Evolutionary conservation across 2,888 invertebrate genomes (phyloP).

Genomic region (Neuroscelio doddi): DNA sequence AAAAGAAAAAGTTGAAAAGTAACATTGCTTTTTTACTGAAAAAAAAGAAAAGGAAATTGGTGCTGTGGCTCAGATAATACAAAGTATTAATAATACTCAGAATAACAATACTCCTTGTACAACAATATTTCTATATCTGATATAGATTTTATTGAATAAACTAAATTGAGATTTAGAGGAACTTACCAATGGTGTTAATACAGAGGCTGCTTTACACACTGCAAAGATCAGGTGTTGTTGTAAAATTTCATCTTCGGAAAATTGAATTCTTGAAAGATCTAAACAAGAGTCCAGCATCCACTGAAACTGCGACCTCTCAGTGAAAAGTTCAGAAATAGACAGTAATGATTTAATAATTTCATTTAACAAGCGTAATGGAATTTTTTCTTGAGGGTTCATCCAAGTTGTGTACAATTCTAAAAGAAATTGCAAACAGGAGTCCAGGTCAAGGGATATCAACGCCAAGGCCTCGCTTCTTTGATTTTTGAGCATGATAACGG

Average conservation of each 20-base stretch:
- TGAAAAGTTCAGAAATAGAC: conserved; percentile 84
- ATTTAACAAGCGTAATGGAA: conserved; percentile 73
- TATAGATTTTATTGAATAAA: too few relatives aligned
- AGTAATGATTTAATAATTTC: conserved; percentile 80
- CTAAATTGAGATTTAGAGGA: not conserved
- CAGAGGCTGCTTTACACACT: conserved; percentile 80
- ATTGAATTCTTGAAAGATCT: conserved; percentile 79
- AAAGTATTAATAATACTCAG: not conserved
- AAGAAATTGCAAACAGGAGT: conserved; percentile 93
- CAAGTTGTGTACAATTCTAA: conserved; percentile 92
- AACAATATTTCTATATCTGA: too few relatives aligned
- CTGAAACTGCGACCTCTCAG: conserved; percentile 83
- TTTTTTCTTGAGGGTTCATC: conserved; percentile 75
- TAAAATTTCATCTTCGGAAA: conserved; percentile 84
- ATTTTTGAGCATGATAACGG: conserved; percentile 62
- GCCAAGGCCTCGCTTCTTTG: conserved; percentile 70
- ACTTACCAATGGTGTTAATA: conserved; percentile 75
- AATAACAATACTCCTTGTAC: too few relatives aligned
- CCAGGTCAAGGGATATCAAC: conserved; percentile 80
- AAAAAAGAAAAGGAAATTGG: too few relatives aligned
- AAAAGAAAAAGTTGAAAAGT: too few relatives aligned
- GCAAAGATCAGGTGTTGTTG: conserved; percentile 81
- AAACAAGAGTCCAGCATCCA: conserved; percentile 85
- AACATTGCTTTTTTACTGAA: too few relatives aligned
- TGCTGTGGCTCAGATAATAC: not conserved